A percentile compares a stretch with the other conserved stretches of the same genome.
phyloP scores from a whole-genome alignment of 2,888 invertebrate species.

The Petrolisthes cinctipes region DNA sequence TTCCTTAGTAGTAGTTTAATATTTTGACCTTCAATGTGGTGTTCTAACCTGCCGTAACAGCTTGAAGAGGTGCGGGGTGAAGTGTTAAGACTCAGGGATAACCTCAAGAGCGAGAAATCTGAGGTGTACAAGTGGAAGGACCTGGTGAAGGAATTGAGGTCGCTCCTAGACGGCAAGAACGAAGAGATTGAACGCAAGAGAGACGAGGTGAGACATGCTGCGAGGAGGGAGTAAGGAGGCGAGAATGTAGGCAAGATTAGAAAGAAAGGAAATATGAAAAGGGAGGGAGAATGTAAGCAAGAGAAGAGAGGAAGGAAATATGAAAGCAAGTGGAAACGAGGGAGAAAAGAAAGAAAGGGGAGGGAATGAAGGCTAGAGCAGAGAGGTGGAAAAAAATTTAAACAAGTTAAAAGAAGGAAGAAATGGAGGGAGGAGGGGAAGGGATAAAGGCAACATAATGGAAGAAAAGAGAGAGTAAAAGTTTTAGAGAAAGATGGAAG shows the following conservation, averaged over 20 bases:
- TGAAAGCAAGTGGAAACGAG: not conserved
- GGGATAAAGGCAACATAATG: not conserved
- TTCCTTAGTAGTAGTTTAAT: no score
- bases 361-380: not conserved
- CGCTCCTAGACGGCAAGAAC: slow-evolving; percentile 65
- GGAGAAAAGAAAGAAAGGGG: not conserved
- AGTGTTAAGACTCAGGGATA: slow-evolving; percentile 54
- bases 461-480: not conserved
- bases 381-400: not conserved
- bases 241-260: not conserved
- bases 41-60: not conserved
- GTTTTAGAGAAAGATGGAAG: not conserved
- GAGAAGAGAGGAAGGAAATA: not conserved
- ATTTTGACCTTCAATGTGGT: no score
- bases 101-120: slow-evolving; percentile 64
- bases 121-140: slow-evolving; percentile 66
- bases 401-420: not conserved
- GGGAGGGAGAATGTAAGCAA: not conserved
- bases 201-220: slow-evolving; percentile 50
- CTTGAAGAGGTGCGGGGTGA: not conserved
- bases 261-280: not conserved
- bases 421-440: not conserved
- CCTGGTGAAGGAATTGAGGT: slow-evolving; percentile 66
- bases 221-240: not conserved
- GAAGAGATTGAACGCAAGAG: slow-evolving; percentile 70